phyloP scores from a whole-genome alignment of 2,113 vertebrate species.

The Boleophthalmus pectinirostris region DNA sequence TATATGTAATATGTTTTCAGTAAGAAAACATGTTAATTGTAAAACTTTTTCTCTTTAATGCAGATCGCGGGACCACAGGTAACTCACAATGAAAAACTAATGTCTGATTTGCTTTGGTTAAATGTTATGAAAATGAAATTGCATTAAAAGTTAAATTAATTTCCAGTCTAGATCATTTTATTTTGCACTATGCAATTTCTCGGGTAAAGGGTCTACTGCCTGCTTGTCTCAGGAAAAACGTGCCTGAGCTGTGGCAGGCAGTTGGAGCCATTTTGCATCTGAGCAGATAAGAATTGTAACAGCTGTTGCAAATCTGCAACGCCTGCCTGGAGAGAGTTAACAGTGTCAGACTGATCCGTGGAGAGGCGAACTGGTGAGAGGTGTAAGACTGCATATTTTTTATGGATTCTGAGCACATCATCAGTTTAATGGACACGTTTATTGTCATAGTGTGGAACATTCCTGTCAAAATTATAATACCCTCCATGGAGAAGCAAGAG shows the following conservation, averaged over 20 bases:
- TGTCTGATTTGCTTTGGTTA: background rate
- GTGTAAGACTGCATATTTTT: no score
- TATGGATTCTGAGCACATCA: no score
- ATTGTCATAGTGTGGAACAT: background rate
- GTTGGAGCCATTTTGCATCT: no score
- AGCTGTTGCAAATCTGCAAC: no score
- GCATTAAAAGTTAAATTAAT: background rate
- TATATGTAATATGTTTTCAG: background rate
- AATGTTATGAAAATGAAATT: background rate
- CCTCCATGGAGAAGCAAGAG: no score
- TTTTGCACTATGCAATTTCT: background rate
- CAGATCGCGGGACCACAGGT: constrained; percentile 69
- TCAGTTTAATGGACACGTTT: background rate
- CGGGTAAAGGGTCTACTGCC: no score
- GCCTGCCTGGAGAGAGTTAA: no score
- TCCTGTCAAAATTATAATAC: background rate
- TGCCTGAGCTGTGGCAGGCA: no score
- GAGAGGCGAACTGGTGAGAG: no score
- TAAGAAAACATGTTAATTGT: background rate
- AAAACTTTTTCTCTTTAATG: constrained; percentile 36
- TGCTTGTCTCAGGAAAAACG: no score
- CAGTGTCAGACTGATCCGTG: no score
- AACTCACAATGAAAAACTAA: constrained; percentile 19
- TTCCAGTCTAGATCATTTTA: background rate
- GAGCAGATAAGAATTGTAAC: no score